These are phyloP conservation scores for Haliclystus octoradiatus DNA, from an alignment of 30 jellyfish, hydroid and myxozoan species.

Conservation along the genomic window DNA sequence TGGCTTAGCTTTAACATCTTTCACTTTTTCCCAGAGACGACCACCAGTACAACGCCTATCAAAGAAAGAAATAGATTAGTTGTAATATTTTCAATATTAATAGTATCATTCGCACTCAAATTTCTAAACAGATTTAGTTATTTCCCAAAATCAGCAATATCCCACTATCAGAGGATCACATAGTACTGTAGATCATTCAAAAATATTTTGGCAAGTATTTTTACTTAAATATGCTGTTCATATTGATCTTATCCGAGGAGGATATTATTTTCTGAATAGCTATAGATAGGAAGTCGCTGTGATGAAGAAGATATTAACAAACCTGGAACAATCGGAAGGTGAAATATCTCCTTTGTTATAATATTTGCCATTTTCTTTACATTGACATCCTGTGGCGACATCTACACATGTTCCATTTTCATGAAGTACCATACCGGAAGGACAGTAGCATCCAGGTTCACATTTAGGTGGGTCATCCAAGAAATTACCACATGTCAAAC, in stretches of 20 bases:
- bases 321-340: slow-evolving; percentile 97
- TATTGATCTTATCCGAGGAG: too few species aligned
- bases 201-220: too few species aligned
- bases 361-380: slow-evolving; percentile 72
- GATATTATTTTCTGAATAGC: too few species aligned
- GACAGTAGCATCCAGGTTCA: slow-evolving; percentile 93
- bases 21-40: slow-evolving; percentile 59
- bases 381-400: slow-evolving; percentile 74
- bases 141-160: too few species aligned
- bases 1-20: slow-evolving; percentile 67
- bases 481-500: slow-evolving; percentile 71
- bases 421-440: slow-evolving; percentile 74
- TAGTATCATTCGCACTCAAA: too few species aligned
- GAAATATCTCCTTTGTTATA: slow-evolving; percentile 77
- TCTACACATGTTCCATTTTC: slow-evolving; percentile 92
- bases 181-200: too few species aligned
- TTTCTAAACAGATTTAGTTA: too few species aligned
- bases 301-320: slow-evolving; percentile 3
- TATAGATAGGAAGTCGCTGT: too few species aligned
- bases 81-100: too few species aligned
- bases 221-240: too few species aligned
- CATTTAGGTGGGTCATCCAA: slow-evolving; percentile 57
- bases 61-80: neutral
- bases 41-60: slow-evolving; percentile 70
- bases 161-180: too few species aligned